phyloP scores from a whole-genome alignment of 2,888 invertebrate species.

The Polymixis flavicincta region DNA sequence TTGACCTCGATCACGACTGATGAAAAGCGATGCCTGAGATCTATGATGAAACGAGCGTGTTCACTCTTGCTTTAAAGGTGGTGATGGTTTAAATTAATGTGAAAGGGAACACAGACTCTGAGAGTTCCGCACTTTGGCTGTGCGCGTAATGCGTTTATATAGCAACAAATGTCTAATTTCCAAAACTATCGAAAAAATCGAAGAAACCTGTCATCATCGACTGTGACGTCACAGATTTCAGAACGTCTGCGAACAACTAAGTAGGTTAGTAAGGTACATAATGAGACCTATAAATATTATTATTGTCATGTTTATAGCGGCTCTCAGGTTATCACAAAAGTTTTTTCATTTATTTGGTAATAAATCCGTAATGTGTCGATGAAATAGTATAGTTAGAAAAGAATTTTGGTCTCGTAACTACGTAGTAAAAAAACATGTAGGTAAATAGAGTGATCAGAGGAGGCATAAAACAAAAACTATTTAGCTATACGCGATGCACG shows the following conservation, averaged over 20 bases:
- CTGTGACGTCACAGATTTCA: constrained; percentile 2
- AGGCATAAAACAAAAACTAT: too few relatives aligned
- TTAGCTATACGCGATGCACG: too few relatives aligned
- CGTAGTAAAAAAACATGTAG: not conserved
- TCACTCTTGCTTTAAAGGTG: too few relatives aligned
- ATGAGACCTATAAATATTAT: constrained; percentile 15
- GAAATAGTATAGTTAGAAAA: constrained; percentile 6
- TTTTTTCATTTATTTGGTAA: constrained; percentile 10
- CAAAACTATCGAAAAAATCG: not conserved
- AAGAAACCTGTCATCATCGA: not conserved
- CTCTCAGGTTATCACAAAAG: constrained; percentile 31
- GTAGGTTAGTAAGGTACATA: not conserved
- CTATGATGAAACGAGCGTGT: too few relatives aligned
- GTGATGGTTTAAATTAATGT: too few relatives aligned
- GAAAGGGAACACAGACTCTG: too few relatives aligned
- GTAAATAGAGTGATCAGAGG: not conserved
- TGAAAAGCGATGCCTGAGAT: too few relatives aligned
- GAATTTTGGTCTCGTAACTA: not conserved
- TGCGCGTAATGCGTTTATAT: too few relatives aligned
- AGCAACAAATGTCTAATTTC: too few relatives aligned
- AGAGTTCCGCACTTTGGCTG: too few relatives aligned
- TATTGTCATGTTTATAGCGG: constrained; percentile 25
- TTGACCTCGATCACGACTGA: too few relatives aligned
- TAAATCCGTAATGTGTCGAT: constrained; percentile 14
- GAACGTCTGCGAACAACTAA: not conserved